phyloP scores from a whole-genome alignment of 2,888 invertebrate genomes.

The Tricholauxania praeusta region DNA sequence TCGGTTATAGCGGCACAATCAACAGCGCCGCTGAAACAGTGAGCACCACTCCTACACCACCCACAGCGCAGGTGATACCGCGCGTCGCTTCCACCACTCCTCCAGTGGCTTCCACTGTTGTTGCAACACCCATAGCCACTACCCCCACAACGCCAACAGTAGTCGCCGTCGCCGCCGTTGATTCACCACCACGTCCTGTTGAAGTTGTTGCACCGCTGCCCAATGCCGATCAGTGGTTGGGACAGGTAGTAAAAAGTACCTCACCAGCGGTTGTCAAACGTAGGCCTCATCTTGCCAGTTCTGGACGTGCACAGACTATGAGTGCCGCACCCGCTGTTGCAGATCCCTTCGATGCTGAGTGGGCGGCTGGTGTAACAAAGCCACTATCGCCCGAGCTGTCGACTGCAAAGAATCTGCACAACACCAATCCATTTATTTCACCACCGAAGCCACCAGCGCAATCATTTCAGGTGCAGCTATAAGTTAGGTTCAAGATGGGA shows the following conservation, averaged over 20 bases:
- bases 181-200: constrained; percentile 30
- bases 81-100: constrained; percentile 72
- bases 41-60: constrained; percentile 45
- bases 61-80: constrained; percentile 71
- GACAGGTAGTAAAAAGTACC: constrained; percentile 76
- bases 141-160: constrained; percentile 72
- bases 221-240: constrained; percentile 87
- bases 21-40: constrained; percentile 30
- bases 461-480: constrained; percentile 68
- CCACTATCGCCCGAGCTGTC: constrained; percentile 69
- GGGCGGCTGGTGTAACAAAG: constrained; percentile 73
- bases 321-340: constrained; percentile 66
- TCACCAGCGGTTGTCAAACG: constrained; percentile 71
- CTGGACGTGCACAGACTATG: constrained; percentile 73
- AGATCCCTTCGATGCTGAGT: constrained; percentile 87
- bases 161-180: constrained; percentile 48
- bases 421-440: constrained; percentile 69
- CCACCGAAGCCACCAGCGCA: constrained; percentile 68
- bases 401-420: constrained; percentile 56
- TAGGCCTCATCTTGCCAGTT: constrained; percentile 69
- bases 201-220: constrained; percentile 72
- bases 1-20: constrained; percentile 38
- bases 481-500: constrained; percentile 45
- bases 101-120: constrained; percentile 70
- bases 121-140: constrained; percentile 62